Conservation (phyloP, 1,140 invertebrate species). For the Helicoverpa zea region DNA sequence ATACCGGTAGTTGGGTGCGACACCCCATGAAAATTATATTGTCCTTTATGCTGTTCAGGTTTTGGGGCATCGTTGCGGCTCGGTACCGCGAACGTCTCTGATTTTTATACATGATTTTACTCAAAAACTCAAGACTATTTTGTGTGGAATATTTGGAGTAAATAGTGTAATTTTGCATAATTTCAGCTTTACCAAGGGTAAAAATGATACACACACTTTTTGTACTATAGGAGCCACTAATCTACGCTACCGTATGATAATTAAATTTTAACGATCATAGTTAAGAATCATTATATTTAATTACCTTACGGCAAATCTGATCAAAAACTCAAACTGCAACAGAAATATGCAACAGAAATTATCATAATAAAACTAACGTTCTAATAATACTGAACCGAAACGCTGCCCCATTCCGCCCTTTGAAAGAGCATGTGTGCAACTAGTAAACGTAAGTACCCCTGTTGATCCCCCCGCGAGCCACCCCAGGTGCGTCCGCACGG, state of each 20-base stretch:
- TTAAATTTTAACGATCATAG: too few relatives aligned
- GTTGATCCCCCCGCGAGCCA: slow-evolving; percentile 83
- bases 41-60: slow-evolving; percentile 57
- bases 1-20: slow-evolving; percentile 67
- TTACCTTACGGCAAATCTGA: neutral
- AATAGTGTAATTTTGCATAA: neutral
- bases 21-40: slow-evolving; percentile 77
- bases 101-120: neutral
- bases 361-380: neutral
- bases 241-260: too few relatives aligned
- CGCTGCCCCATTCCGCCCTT: slow-evolving; percentile 75
- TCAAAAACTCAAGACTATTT: too few relatives aligned
- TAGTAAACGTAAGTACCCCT: slow-evolving; percentile 86
- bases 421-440: slow-evolving; percentile 84
- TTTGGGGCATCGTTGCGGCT: slow-evolving; percentile 55
- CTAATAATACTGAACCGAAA: slow-evolving; percentile 19
- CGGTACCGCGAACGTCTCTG: neutral
- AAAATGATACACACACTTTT: neutral
- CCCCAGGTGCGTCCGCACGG: slow-evolving; percentile 83
- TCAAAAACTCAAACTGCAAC: neutral
- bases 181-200: neutral
- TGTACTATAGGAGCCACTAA: too few relatives aligned
- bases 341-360: neutral
- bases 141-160: too few relatives aligned
- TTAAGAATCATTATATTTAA: neutral